Evolutionary conservation across 35 echinoderm and acorn worm genomes (phyloP).

Genomic region (Ptychodera flava): DNA sequence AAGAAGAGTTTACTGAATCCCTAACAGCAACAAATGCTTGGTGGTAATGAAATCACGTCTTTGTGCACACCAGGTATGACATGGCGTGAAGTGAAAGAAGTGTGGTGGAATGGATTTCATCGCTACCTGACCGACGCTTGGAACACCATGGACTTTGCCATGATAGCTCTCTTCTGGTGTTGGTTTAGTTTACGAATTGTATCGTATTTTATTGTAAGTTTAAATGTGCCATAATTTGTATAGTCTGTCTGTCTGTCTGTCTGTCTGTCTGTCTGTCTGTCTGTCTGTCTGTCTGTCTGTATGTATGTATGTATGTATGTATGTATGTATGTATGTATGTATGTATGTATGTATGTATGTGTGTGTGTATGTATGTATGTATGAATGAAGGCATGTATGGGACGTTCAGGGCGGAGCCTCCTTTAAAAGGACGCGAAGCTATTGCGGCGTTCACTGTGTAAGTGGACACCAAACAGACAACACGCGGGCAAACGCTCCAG

Average conservation of each 20-base stretch:
- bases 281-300: no score
- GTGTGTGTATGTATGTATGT: neutral
- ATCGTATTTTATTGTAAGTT: constrained; percentile 61
- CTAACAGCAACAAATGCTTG: no score
- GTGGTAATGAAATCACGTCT: no score
- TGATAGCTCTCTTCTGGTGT: constrained; percentile 73
- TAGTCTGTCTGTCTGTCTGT: no score
- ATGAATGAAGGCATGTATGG: neutral
- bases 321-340: neutral
- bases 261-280: neutral
- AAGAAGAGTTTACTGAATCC: no score
- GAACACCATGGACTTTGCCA: constrained; percentile 97
- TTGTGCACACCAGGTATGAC: constrained; percentile 99
- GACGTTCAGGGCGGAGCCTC: no score
- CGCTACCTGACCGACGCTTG: constrained; percentile 83
- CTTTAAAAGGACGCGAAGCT: no score
- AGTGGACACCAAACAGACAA: no score
- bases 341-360: neutral
- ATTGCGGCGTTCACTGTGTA: no score
- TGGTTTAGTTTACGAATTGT: constrained; percentile 66
- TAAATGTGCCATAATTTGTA: no score
- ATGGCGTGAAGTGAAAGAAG: constrained; percentile 87
- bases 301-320: neutral
- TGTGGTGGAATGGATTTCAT: constrained; percentile 76
- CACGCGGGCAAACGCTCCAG: no score